phyloP scores from a whole-genome alignment of 2,113 vertebrate genomes.

The Tiliqua scincoides region DNA sequence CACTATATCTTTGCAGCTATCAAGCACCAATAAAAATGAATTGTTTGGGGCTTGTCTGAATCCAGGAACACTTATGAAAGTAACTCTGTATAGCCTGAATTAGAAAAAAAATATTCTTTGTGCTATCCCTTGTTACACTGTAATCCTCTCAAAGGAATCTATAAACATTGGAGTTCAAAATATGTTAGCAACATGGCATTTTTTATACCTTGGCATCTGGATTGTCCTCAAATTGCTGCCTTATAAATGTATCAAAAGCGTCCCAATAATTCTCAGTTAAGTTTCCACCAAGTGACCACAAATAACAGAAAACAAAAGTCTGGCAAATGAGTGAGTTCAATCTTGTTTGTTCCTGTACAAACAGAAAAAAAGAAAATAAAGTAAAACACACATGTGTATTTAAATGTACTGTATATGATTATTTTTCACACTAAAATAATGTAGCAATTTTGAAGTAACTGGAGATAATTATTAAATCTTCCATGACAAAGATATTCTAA shows the following conservation, averaged over 20 bases:
- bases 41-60: background rate
- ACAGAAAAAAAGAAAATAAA: slow-evolving; percentile 31
- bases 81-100: background rate
- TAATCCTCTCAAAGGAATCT: background rate
- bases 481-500: no score
- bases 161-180: background rate
- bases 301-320: slow-evolving; percentile 86
- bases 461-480: no score
- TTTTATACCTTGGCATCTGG: slow-evolving; percentile 76
- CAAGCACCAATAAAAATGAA: background rate
- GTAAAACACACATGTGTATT: background rate
- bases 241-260: slow-evolving; percentile 81
- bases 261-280: slow-evolving; percentile 78
- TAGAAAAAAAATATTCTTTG: background rate
- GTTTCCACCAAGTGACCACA: slow-evolving; percentile 84
- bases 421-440: background rate
- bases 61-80: background rate
- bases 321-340: slow-evolving; percentile 78
- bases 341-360: slow-evolving; percentile 73
- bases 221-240: slow-evolving; percentile 81
- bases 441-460: no score
- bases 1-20: background rate
- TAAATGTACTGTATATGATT: background rate
- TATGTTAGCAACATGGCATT: background rate
- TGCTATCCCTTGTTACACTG: background rate